phyloP scores from a whole-genome alignment of 2,888 invertebrate genomes.

The Acrobasis suavella region DNA sequence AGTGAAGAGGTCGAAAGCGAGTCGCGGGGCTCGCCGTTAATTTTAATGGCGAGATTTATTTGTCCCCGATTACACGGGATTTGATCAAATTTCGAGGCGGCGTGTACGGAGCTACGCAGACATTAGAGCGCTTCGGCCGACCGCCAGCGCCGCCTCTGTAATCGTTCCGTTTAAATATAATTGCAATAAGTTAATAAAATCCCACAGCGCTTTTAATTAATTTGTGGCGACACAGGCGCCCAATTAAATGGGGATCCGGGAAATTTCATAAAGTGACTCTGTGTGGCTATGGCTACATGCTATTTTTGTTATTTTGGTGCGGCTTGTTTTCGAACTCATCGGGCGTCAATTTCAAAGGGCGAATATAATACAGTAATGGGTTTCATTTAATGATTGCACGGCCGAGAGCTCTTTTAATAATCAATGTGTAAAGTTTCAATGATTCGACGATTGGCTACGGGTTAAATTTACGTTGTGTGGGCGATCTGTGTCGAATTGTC shows the following conservation, averaged over 20 bases:
- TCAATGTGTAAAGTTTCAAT: slow-evolving; percentile 30
- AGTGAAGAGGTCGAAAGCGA: slow-evolving; percentile 68
- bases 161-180: slow-evolving; percentile 73
- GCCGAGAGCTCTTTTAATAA: slow-evolving; percentile 41
- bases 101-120: slow-evolving; percentile 52
- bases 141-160: slow-evolving; percentile 47
- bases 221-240: slow-evolving; percentile 68
- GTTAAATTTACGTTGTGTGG: background rate
- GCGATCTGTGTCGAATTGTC: slow-evolving; percentile 10
- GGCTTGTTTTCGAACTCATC: slow-evolving; percentile 48
- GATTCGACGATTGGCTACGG: slow-evolving; percentile 1
- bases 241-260: slow-evolving; percentile 68
- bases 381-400: slow-evolving; percentile 46
- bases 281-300: slow-evolving; percentile 41
- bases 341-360: slow-evolving; percentile 42
- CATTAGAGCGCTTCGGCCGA: slow-evolving; percentile 47
- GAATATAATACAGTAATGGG: slow-evolving; percentile 47
- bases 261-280: slow-evolving; percentile 60
- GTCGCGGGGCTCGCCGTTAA: slow-evolving; percentile 61
- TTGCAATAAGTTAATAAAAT: slow-evolving; percentile 78
- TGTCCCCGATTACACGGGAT: slow-evolving; percentile 67
- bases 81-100: slow-evolving; percentile 67
- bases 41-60: slow-evolving; percentile 76
- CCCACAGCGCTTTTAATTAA: slow-evolving; percentile 72
- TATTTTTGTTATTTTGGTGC: slow-evolving; percentile 50